A percentile compares a stretch with the other conserved stretches of the same genome.
Conservation (phyloP, 1,140 invertebrate genomes). For the Aphaenogaster ashmeadi region DNA sequence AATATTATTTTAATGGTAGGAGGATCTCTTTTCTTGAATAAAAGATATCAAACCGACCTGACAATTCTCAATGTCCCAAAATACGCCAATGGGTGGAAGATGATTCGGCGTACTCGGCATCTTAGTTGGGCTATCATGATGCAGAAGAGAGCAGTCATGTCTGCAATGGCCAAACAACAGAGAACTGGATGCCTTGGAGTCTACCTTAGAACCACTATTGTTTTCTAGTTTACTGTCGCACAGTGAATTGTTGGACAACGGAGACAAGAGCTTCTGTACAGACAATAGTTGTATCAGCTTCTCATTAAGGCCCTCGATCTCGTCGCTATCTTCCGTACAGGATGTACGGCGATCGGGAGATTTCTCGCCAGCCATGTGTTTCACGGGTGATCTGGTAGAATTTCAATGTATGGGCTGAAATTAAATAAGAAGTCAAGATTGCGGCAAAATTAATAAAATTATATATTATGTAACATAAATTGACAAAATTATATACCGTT, state of each 20-base stretch:
- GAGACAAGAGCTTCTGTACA: slow-evolving; percentile 70
- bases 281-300: slow-evolving; percentile 80
- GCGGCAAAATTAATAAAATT: neutral
- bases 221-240: slow-evolving; percentile 75
- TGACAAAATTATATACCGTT: neutral
- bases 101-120: slow-evolving; percentile 77
- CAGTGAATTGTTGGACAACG: slow-evolving; percentile 67
- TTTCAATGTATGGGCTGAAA: slow-evolving; percentile 53
- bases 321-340: slow-evolving; percentile 76
- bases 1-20: neutral
- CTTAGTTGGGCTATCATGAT: slow-evolving; percentile 78
- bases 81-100: slow-evolving; percentile 94
- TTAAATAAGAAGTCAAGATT: neutral
- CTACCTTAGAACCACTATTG: slow-evolving; percentile 74
- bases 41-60: slow-evolving; percentile 83
- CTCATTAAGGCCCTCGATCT: slow-evolving; percentile 81
- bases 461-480: neutral
- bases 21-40: neutral
- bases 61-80: slow-evolving; percentile 98
- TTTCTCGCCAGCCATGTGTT: slow-evolving; percentile 69
- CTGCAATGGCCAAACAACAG: slow-evolving; percentile 71
- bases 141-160: slow-evolving; percentile 77
- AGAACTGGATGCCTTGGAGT: slow-evolving; percentile 60
- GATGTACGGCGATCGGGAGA: slow-evolving; percentile 47
- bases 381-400: slow-evolving; percentile 61